Percentiles rank a stretch among this genome's conserved stretches.
phyloP scores from a whole-genome alignment of 2,888 invertebrate genomes.

The Pedicia rivosa region DNA sequence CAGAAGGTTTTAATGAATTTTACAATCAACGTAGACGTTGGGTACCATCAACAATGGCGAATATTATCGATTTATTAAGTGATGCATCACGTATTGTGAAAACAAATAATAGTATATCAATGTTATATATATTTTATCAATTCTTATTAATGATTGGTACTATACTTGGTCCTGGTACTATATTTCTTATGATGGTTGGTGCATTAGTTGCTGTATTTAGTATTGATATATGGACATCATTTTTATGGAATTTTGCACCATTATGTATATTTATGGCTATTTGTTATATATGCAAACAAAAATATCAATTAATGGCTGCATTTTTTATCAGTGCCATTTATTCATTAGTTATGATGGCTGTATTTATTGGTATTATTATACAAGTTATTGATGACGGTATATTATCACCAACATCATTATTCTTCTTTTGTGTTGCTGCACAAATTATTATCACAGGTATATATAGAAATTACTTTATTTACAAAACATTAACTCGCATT shows the following conservation, averaged over 20 bases:
- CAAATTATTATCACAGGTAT: slow-evolving; percentile 48
- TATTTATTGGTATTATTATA: slow-evolving; percentile 61
- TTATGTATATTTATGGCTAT: slow-evolving; percentile 45
- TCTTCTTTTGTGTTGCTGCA: slow-evolving; percentile 55
- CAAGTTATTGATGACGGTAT: slow-evolving; percentile 67
- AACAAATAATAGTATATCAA: slow-evolving; percentile 80
- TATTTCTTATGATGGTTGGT: slow-evolving; percentile 64
- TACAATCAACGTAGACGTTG: slow-evolving; percentile 88
- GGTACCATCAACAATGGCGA: slow-evolving; percentile 94
- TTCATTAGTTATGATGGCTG: slow-evolving; percentile 75
- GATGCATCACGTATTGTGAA: slow-evolving; percentile 64
- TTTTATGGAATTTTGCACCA: slow-evolving; percentile 50
- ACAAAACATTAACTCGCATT: no score
- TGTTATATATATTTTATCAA: slow-evolving; percentile 60
- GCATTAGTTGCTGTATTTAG: slow-evolving; percentile 58
- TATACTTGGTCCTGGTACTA: slow-evolving; percentile 55
- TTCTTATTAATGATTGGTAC: slow-evolving; percentile 54
- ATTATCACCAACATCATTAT: slow-evolving; percentile 68
- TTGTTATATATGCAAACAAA: slow-evolving; percentile 45
- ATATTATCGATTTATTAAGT: slow-evolving; percentile 73
- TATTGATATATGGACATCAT: slow-evolving; percentile 49
- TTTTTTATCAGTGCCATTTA: slow-evolving; percentile 61
- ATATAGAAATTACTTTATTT: no score
- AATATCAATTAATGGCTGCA: slow-evolving; percentile 53
- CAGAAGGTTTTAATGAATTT: slow-evolving; percentile 83